phyloP scores from a whole-genome alignment of 2,888 invertebrate species.

The Drosophila sordidula region DNA sequence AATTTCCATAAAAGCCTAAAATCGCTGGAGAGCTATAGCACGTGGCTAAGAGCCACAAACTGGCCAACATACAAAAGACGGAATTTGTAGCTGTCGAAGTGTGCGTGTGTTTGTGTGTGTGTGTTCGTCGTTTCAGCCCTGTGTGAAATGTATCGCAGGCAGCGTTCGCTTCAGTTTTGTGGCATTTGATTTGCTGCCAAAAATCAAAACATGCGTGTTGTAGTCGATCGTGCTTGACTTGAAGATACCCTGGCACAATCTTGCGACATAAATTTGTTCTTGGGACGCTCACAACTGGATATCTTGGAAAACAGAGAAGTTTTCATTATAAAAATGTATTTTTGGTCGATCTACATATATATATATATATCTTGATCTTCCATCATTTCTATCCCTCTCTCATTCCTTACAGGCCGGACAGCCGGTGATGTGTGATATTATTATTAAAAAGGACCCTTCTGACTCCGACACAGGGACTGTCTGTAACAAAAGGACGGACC shows the following conservation, averaged over 20 bases:
- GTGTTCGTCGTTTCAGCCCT: conserved; percentile 18
- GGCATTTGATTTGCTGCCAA: conserved; percentile 39
- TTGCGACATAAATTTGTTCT: no score
- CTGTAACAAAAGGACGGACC: no score
- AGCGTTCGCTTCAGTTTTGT: conserved; percentile 23
- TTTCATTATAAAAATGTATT: no score
- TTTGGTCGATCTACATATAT: no score
- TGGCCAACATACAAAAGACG: conserved; percentile 32
- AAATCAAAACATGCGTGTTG: neutral
- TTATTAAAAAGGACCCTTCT: no score
- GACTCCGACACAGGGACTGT: no score
- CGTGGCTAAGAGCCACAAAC: conserved; percentile 68
- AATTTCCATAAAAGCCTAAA: conserved; percentile 67
- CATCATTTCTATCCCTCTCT: no score
- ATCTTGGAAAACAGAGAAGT: no score
- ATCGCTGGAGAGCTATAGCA: conserved; percentile 43
- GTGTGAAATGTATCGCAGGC: conserved; percentile 33
- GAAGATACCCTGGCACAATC: neutral
- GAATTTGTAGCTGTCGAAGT: conserved; percentile 19
- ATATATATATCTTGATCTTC: no score
- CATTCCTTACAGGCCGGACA: no score
- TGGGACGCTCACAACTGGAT: no score
- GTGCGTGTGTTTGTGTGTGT: conserved; percentile 4
- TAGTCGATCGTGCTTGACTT: neutral
- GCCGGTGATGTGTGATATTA: no score